A percentile compares a stretch with the other conserved stretches of the same genome.
Conservation (phyloP, 2,888 invertebrate species). For the Drosophila algonquin region DNA sequence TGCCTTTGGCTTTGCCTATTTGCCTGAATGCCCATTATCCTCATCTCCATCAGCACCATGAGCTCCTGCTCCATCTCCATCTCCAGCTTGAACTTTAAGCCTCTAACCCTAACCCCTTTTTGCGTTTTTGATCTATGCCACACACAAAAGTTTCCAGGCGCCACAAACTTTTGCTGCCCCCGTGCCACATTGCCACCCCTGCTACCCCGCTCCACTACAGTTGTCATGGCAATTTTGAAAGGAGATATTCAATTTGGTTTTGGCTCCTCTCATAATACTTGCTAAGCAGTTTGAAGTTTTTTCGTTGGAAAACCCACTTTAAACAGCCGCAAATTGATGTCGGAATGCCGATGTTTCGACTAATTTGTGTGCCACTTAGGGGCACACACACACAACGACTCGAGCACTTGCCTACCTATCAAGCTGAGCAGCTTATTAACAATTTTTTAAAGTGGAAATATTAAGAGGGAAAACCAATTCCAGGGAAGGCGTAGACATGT, state of each 20-base stretch:
- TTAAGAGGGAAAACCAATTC: not conserved
- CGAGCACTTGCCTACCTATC: conserved; percentile 9
- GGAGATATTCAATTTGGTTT: conserved; percentile 63
- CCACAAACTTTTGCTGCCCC: conserved; percentile 44
- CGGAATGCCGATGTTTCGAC: conserved; percentile 31
- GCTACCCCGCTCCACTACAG: conserved; percentile 17
- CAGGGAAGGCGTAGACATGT: too few relatives aligned
- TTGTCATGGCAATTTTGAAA: conserved; percentile 56
- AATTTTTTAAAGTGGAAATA: not conserved
- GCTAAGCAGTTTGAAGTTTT: conserved; percentile 58
- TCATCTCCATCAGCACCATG: conserved; percentile 57
- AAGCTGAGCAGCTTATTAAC: conserved; percentile 32
- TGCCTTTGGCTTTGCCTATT: conserved; percentile 62
- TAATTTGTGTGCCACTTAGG: conserved; percentile 47
- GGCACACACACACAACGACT: not conserved
- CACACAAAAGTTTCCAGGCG: conserved; percentile 55
- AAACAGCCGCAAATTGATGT: conserved; percentile 59
- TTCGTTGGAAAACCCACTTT: conserved; percentile 24
- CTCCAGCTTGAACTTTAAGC: conserved; percentile 23
- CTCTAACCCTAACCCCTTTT: conserved; percentile 48
- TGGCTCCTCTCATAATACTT: conserved; percentile 32
- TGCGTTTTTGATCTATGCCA: conserved; percentile 62
- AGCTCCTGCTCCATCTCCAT: conserved; percentile 25
- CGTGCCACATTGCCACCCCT: not conserved
- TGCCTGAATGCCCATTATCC: conserved; percentile 74